phyloP scores from a whole-genome alignment of 92 coral and sea anemone species.

The Micromussa lordhowensis region DNA sequence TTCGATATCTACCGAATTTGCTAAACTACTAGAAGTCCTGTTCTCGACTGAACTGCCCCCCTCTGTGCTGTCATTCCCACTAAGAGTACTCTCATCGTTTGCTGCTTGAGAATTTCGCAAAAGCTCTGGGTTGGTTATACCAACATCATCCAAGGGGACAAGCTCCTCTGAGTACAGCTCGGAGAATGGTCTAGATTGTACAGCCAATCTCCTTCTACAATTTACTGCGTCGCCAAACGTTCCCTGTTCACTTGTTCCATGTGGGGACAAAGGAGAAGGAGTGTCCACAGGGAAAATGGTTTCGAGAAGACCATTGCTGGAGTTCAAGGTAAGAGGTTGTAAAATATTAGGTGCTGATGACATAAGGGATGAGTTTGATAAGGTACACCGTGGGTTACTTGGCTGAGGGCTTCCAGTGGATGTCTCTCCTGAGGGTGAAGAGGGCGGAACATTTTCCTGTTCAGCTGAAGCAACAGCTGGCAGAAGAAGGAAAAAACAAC shows the following conservation, averaged over 20 bases:
- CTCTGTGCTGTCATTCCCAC: neutral
- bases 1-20: conserved; percentile 15
- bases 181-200: conserved; percentile 82
- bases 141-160: conserved; percentile 69
- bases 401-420: conserved; percentile 25
- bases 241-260: conserved; percentile 33
- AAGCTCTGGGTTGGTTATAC: conserved; percentile 20
- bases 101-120: neutral
- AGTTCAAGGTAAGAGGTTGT: conserved; percentile 69
- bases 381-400: conserved; percentile 32
- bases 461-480: conserved; percentile 46
- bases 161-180: conserved; percentile 80
- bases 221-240: conserved; percentile 15
- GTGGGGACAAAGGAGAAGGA: conserved; percentile 78
- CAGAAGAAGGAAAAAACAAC: neutral
- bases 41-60: neutral
- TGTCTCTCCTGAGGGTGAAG: neutral
- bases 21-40: conserved; percentile 15
- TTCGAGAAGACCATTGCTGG: conserved; percentile 42
- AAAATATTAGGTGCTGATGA: conserved; percentile 88
- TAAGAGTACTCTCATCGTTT: neutral
- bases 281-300: conserved; percentile 55
- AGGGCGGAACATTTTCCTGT: conserved; percentile 75
- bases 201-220: conserved; percentile 65
- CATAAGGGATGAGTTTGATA: conserved; percentile 75